These are phyloP conservation scores for Holacanthella duospinosa DNA, from an alignment of 2,888 invertebrate species.

Conservation along the genomic window DNA sequence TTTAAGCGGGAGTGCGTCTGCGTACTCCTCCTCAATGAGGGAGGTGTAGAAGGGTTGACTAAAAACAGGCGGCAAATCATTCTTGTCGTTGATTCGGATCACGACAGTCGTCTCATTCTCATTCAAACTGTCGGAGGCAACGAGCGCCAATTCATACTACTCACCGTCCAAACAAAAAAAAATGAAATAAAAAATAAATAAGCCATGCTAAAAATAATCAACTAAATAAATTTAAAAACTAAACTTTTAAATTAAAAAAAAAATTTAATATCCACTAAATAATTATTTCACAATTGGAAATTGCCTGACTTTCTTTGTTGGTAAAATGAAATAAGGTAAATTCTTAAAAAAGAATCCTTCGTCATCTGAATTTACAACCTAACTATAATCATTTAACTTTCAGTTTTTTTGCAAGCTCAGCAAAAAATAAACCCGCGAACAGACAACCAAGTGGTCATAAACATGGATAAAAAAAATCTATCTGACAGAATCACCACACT, in stretches of 20 bases:
- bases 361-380: no score
- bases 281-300: no score
- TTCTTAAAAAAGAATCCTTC: no score
- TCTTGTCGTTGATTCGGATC: slow-evolving; percentile 61
- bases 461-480: neutral
- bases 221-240: neutral
- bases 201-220: slow-evolving; percentile 12
- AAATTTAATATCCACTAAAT: no score
- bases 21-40: slow-evolving; percentile 63
- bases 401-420: slow-evolving; percentile 1
- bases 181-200: slow-evolving; percentile 23
- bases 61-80: slow-evolving; percentile 78
- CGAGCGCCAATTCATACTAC: slow-evolving; percentile 77
- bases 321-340: no score
- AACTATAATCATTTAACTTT: neutral
- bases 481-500: neutral
- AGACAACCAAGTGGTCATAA: neutral
- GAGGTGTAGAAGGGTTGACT: slow-evolving; percentile 59
- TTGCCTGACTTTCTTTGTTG: no score
- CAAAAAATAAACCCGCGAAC: neutral
- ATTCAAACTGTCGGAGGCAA: slow-evolving; percentile 80
- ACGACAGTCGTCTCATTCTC: slow-evolving; percentile 75
- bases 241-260: neutral
- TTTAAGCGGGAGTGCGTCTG: slow-evolving; percentile 46
- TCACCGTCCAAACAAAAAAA: slow-evolving; percentile 38